Evolutionary conservation across 2,113 vertebrate species (phyloP).

Genomic region (Chrysemys picta): DNA sequence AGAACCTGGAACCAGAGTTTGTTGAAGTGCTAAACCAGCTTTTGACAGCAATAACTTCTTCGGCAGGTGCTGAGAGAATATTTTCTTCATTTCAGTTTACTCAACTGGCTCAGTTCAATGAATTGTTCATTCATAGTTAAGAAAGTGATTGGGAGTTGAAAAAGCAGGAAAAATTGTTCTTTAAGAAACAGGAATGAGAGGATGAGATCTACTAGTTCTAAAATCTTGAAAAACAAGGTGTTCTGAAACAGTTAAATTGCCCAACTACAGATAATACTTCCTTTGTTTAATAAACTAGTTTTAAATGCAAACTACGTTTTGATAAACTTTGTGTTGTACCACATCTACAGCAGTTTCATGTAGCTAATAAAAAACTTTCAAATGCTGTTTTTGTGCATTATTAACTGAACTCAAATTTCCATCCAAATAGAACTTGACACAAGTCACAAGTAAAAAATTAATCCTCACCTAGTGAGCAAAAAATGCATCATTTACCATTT

Average conservation of each 20-base stretch:
- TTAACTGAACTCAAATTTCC: background rate
- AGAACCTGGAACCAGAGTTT: background rate
- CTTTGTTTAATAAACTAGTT: background rate
- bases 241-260: background rate
- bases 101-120: background rate
- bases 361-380: background rate
- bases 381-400: background rate
- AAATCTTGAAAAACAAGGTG: background rate
- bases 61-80: background rate
- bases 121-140: background rate
- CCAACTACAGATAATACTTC: background rate
- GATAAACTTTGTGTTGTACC: background rate
- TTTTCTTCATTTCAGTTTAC: background rate
- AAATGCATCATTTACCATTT: background rate
- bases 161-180: background rate
- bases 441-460: background rate
- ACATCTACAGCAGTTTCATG: background rate
- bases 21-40: background rate
- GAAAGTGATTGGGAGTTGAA: background rate
- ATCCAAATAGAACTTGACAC: background rate
- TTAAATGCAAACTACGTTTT: background rate
- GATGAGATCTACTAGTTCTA: background rate
- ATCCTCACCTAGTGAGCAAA: background rate
- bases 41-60: background rate
- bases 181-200: background rate